Evolutionary conservation across 2,888 invertebrate genomes (phyloP).

Genomic region (Chymomyza procnemis): DNA sequence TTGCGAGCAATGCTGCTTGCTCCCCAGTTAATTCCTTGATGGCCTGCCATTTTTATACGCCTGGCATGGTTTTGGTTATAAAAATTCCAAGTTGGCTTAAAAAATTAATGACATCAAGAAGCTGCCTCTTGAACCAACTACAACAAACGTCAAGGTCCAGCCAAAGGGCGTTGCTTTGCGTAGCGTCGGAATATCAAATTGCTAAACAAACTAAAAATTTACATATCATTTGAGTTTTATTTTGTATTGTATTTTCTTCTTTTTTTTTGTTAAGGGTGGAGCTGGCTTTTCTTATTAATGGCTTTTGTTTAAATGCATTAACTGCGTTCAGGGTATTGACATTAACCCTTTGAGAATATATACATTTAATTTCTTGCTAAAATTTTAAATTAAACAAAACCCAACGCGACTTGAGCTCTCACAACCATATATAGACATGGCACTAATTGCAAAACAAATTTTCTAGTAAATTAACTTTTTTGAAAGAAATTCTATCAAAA

Average conservation of each 20-base stretch:
- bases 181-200: conserved; percentile 49
- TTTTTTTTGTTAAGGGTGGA: conserved; percentile 2
- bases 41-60: conserved; percentile 69
- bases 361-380: not conserved
- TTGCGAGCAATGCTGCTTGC: conserved; percentile 20
- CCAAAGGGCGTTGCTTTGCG: conserved; percentile 8
- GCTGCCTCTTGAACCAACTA: conserved; percentile 28
- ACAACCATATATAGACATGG: conserved; percentile 2
- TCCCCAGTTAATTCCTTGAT: conserved; percentile 60
- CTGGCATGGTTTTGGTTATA: conserved; percentile 26
- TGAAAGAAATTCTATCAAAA: conserved; percentile 24
- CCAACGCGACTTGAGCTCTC: not conserved
- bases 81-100: conserved; percentile 70
- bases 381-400: not conserved
- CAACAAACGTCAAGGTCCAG: too few relatives aligned
- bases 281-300: conserved; percentile 68
- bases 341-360: conserved; percentile 36
- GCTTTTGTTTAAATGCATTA: conserved; percentile 57
- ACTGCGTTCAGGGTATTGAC: conserved; percentile 28
- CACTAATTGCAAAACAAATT: conserved; percentile 73
- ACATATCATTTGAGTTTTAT: conserved; percentile 34
- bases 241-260: too few relatives aligned
- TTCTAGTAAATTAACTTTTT: conserved; percentile 73
- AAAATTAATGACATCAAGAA: conserved; percentile 75
- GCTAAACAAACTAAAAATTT: conserved; percentile 61